These are phyloP conservation scores for Ormyrus rosae DNA, from an alignment of 2,888 invertebrate genomes.

Conservation along the genomic window DNA sequence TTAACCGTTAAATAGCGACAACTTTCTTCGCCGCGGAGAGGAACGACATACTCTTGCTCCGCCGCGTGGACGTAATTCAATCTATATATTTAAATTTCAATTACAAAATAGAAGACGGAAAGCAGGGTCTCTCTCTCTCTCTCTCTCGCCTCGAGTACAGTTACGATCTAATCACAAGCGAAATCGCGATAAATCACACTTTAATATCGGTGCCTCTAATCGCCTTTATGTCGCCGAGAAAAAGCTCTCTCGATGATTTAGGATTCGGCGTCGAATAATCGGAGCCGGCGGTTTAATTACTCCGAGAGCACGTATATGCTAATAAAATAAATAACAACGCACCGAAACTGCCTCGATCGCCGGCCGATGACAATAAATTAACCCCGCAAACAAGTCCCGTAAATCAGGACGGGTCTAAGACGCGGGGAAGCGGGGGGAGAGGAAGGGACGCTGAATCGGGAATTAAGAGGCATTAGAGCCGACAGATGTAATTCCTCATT, in stretches of 20 bases:
- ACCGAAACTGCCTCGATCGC: not conserved
- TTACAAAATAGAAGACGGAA: not conserved
- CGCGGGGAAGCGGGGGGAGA: not conserved
- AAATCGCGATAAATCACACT: not conserved
- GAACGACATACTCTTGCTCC: too few species aligned
- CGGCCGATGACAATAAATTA: conserved; percentile 6
- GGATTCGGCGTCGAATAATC: not conserved
- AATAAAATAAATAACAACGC: conserved; percentile 10
- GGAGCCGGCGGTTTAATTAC: not conserved
- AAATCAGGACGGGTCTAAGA: not conserved
- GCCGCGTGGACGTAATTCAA: too few species aligned
- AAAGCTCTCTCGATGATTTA: not conserved
- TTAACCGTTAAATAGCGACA: too few species aligned
- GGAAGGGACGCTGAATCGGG: not conserved
- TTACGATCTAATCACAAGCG: not conserved
- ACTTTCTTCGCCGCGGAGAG: too few species aligned
- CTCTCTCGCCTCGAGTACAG: not conserved
- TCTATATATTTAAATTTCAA: too few species aligned
- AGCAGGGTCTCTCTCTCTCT: not conserved
- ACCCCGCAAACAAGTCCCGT: conserved; percentile 3
- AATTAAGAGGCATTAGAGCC: not conserved
- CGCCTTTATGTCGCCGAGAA: not conserved
- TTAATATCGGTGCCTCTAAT: not conserved
- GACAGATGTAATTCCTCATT: not conserved
- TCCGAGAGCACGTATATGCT: not conserved